Base-by-base conservation (phyloP, 2,888 invertebrate species). In the Parnassius mnemosyne region DNA sequence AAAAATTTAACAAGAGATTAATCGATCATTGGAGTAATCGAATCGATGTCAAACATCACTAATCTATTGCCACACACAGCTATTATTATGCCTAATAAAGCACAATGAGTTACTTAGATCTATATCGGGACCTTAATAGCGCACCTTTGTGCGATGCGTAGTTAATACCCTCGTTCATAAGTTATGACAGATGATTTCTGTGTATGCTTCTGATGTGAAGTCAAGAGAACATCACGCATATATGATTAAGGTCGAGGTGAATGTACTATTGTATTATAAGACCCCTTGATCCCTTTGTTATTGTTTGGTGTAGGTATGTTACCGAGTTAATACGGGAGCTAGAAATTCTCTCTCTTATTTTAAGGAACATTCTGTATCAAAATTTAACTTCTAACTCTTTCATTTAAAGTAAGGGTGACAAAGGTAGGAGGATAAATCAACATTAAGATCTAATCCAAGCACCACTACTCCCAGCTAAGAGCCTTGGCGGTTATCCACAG, bases 111-210 rank as follows among this genome's bases (percentile, higher is more conserved):
- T 50, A 52, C 42, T 53, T 46, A 44, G n/a, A 20, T 12, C 57
- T 20, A 44, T 25, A 25, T 11, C 20, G 12, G 50, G 51, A 10
- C 13, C 53, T 55, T 55, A 46, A 46, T 55, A 9, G 13, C 25
- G 5, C 44, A 44, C 25, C 51, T 43, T 43, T 44, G 57, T 41
- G 10, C 42, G n/a, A 10, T 5, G 52, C 16, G 16, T 9, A 44
- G 41, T 49, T 41, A 57, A 50, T 41, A 49, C n/a, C 53, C 43
- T 42, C 41, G n/a, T 61, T 57, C 57, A 57, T 54, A 62, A 57
- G 42, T 57, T 34, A 62, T 62, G 61, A 57, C 61, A 46, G 51
- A 61, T 44, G 54, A 55, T 56, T 42, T 47, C 52, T 57, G 42
- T 53, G 49, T 20, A 25, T 54, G 60, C 50, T 42, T 20, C 20